Base-by-base conservation (phyloP, 2,113 vertebrate species). In the Laticauda colubrina region DNA sequence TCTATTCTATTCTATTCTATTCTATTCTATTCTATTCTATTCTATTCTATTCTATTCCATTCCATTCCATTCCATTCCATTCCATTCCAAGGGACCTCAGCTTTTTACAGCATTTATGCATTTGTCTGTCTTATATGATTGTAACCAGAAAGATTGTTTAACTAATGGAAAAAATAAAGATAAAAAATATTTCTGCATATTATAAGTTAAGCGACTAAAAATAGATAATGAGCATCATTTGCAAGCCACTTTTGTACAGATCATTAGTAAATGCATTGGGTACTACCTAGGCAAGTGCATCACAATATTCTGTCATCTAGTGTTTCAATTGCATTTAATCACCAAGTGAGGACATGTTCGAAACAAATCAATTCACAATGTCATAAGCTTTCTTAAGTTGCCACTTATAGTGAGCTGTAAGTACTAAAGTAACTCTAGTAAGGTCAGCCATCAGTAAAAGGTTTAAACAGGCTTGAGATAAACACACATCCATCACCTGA, bases 71-170 rank as follows among this genome's bases (percentile, higher is more conserved):
- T n/a, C n/a, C n/a, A n/a, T n/a, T n/a, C n/a, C n/a, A n/a, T n/a
- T n/a, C n/a, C n/a, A n/a, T n/a, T n/a, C n/a, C 45, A 54, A 48
- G 21, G 85, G 34, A 59, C 21, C 64, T 92, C 93, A 91, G 39
- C 3, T 8, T 57, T 26, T 91, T 61, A 56, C 18, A 48, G 7
- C 26, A 26, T 81, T 39, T 26, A 81, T n/a, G 8, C 24, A 56
- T 85, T 88, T 55, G 34, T 91, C 51, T 81, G 39, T 48, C 5
- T 24, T n/a, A n/a, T n/a, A n/a, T n/a, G 48, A 88, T 85, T 61
- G 51, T 43, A 93, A 91, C 51, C 29, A 88, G 64, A 85, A 9
- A 56, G 5, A 57, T 48, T 92, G 54, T 92, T 89, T 89, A 55
- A 87, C 24, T 10, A 34, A 20, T 43, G 54, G n/a, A 29, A 90